phyloP scores from a whole-genome alignment of 1,140 invertebrate species.

The Orchestia grillus region DNA sequence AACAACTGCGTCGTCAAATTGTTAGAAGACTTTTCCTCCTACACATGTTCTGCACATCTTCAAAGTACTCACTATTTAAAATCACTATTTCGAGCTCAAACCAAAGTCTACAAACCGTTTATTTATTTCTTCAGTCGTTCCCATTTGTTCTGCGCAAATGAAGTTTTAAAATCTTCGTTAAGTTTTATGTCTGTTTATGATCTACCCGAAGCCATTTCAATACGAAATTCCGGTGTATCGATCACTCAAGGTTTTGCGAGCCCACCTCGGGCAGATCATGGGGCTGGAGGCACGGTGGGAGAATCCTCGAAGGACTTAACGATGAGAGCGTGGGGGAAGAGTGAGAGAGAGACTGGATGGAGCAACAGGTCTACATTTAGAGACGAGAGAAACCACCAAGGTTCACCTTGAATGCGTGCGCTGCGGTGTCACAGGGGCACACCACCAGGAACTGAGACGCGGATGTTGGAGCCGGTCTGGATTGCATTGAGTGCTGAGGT shows the following conservation, averaged over 20 bases:
- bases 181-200: not conserved
- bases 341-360: not conserved
- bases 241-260: not conserved
- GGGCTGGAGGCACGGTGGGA: not conserved
- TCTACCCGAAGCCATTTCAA: not conserved
- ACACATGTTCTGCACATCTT: no score
- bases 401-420: slow-evolving; percentile 8
- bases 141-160: no score
- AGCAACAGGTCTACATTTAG: slow-evolving; percentile 20
- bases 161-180: not conserved
- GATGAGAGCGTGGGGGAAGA: not conserved
- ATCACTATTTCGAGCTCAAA: no score
- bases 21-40: no score
- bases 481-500: slow-evolving; percentile 18
- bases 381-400: not conserved
- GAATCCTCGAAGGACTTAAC: not conserved
- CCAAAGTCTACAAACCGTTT: no score
- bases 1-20: no score
- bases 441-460: slow-evolving; percentile 24
- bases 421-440: slow-evolving; percentile 23
- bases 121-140: no score
- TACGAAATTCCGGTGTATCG: not conserved
- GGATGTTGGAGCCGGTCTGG: slow-evolving; percentile 46
- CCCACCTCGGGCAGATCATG: not conserved
- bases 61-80: no score